Evolutionary conservation across 1,140 invertebrate species (phyloP).

Genomic region (Phenacoccus solenopsis): DNA sequence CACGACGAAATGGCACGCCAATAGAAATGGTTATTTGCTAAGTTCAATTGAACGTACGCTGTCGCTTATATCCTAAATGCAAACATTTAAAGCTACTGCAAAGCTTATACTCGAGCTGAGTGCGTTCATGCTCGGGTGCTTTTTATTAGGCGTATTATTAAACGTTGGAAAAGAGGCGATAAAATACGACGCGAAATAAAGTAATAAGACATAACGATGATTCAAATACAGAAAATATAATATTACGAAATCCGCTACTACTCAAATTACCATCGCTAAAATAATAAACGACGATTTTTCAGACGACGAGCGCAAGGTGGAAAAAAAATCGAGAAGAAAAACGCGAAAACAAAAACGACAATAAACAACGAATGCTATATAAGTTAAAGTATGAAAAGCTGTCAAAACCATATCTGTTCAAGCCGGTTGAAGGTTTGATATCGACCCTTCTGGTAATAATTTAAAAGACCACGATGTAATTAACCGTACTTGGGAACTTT

Average conservation of each 20-base stretch:
- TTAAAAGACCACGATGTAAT: slow-evolving; percentile 16
- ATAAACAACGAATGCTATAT: not conserved
- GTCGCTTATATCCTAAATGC: not conserved
- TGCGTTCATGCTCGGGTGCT: not conserved
- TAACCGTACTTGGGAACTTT: slow-evolving; percentile 15
- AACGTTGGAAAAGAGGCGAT: not conserved
- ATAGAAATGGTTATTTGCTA: not conserved
- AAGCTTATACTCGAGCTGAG: not conserved
- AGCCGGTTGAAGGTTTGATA: not conserved
- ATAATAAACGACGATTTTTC: too few species aligned
- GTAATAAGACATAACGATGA: not conserved
- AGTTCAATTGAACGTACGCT: slow-evolving; percentile 1
- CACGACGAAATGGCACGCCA: too few species aligned
- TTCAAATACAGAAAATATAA: not conserved
- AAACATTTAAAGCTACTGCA: not conserved
- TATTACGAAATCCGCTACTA: too few species aligned
- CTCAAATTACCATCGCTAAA: too few species aligned
- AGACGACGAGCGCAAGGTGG: too few species aligned
- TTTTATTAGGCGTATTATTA: not conserved
- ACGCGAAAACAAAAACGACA: not conserved
- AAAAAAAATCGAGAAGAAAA: too few species aligned
- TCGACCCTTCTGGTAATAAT: slow-evolving; percentile 11
- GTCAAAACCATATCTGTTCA: slow-evolving; percentile 6
- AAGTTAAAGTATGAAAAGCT: slow-evolving; percentile 11
- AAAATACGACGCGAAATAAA: too few species aligned